Conservation (phyloP, 2,797 vertebrate species). For the Chrysocyon brachyurus region DNA sequence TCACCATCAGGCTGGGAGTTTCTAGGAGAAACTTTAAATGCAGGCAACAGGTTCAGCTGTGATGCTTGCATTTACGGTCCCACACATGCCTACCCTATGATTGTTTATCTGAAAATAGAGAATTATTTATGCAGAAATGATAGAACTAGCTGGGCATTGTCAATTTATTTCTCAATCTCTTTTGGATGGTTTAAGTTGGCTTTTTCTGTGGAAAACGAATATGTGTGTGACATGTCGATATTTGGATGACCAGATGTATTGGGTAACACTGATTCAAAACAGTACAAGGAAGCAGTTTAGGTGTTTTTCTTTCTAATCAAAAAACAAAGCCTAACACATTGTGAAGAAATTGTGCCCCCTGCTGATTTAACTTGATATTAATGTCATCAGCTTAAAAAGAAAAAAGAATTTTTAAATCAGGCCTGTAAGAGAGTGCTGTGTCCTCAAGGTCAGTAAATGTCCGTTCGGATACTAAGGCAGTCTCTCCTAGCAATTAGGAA, state of each 20-base stretch:
- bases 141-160: background rate
- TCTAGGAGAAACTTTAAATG: slow-evolving; percentile 39
- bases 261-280: background rate
- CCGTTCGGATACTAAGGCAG: slow-evolving; percentile 66
- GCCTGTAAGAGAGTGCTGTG: slow-evolving; percentile 60
- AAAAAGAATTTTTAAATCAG: background rate
- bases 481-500: slow-evolving; percentile 76
- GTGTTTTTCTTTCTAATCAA: slow-evolving; percentile 56
- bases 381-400: background rate
- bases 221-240: background rate
- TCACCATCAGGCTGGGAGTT: background rate
- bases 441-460: slow-evolving; percentile 81
- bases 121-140: background rate
- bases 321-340: slow-evolving; percentile 47
- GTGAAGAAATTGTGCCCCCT: slow-evolving; percentile 87
- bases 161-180: background rate
- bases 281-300: slow-evolving; percentile 70
- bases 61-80: background rate
- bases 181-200: background rate
- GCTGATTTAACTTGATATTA: slow-evolving; percentile 86
- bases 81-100: background rate
- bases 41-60: background rate
- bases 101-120: background rate
- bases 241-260: slow-evolving; percentile 43
- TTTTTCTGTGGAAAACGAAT: slow-evolving; percentile 43